phyloP scores from a whole-genome alignment of 2,797 vertebrate genomes.

The Rhabdomys pumilio region DNA sequence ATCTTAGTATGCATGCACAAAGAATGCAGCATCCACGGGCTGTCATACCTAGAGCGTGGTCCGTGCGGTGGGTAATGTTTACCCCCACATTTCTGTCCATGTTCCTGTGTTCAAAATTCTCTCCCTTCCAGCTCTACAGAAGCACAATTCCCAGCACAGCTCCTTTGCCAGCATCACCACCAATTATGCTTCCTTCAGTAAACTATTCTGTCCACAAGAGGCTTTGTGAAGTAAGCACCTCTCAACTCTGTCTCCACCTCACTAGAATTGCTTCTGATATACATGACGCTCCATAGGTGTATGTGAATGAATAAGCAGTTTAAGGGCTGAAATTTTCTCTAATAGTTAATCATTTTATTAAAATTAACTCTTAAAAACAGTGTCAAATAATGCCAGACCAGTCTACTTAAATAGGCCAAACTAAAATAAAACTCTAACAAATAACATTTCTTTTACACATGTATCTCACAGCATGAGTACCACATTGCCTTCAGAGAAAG shows the following conservation, averaged over 20 bases:
- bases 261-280: neutral
- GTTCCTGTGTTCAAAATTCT: neutral
- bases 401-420: slow-evolving; percentile 90
- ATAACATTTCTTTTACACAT: slow-evolving; percentile 90
- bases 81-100: neutral
- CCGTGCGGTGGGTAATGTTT: neutral
- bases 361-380: slow-evolving; percentile 62
- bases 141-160: neutral
- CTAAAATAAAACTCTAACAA: slow-evolving; percentile 94
- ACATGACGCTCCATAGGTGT: neutral
- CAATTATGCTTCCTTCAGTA: neutral
- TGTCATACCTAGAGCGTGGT: neutral
- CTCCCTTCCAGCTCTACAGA: neutral
- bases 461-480: slow-evolving; percentile 90
- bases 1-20: neutral
- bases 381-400: slow-evolving; percentile 69
- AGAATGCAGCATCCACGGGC: neutral
- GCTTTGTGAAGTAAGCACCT: neutral
- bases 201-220: neutral
- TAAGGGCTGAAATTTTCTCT: slow-evolving; percentile 45
- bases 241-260: neutral
- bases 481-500: slow-evolving; percentile 91
- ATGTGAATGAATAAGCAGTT: neutral
- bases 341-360: slow-evolving; percentile 54
- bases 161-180: neutral